Conservation (phyloP, 2,797 vertebrate genomes). For the Antennarius maculatus region DNA sequence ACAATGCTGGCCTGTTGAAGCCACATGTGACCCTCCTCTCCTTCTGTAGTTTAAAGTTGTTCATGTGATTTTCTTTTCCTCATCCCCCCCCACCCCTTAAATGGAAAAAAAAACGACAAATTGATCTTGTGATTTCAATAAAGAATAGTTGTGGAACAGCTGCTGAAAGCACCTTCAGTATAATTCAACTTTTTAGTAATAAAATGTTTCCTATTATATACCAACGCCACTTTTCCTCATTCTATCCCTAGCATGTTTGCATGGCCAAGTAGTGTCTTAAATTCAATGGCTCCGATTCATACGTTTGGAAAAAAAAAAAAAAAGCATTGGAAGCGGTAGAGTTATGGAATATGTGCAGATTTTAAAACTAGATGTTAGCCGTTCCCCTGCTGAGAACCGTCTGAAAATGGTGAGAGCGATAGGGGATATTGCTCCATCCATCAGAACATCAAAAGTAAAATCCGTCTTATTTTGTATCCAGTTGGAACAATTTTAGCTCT, state of each 20-base stretch:
- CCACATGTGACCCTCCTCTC: slow-evolving; percentile 48
- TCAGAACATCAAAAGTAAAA: slow-evolving; percentile 48
- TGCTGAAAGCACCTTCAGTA: slow-evolving; percentile 75
- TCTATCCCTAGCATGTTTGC: slow-evolving; percentile 18
- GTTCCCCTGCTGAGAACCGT: not conserved
- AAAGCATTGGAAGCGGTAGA: not conserved
- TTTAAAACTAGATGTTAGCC: not conserved
- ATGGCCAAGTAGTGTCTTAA: not conserved
- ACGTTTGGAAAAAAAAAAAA: too few species aligned
- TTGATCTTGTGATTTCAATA: slow-evolving; percentile 78
- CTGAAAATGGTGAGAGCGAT: slow-evolving; percentile 2
- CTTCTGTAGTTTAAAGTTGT: slow-evolving; percentile 77
- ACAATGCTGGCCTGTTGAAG: slow-evolving; percentile 52
- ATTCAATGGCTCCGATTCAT: not conserved
- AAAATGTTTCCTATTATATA: slow-evolving; percentile 82
- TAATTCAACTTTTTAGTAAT: slow-evolving; percentile 82
- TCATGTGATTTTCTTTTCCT: slow-evolving; percentile 60
- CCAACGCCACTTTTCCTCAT: slow-evolving; percentile 39
- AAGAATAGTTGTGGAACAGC: slow-evolving; percentile 77
- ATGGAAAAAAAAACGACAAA: slow-evolving; percentile 60
- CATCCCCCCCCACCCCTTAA: slow-evolving; percentile 42
- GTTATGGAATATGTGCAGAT: not conserved
- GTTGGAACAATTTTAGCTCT: slow-evolving; percentile 51
- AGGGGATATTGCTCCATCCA: slow-evolving; percentile 27
- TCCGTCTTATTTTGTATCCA: slow-evolving; percentile 28